Base-by-base conservation (phyloP, 2,113 vertebrate genomes). In the Columba janthina region DNA sequence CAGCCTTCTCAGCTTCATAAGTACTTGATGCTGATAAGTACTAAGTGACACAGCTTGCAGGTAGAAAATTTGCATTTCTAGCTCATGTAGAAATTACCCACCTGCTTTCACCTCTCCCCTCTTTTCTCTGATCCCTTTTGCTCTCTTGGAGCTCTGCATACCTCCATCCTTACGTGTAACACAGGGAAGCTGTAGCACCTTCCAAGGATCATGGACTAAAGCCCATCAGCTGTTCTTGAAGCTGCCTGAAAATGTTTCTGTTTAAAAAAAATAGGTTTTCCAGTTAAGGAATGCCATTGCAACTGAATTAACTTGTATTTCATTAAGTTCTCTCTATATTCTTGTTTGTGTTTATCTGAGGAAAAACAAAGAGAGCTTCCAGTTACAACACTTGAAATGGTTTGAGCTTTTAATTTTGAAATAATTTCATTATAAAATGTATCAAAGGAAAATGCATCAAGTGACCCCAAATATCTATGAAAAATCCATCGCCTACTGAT, bases 401-500 rank as follows among this genome's bases (percentile, higher is more conserved):
- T 70, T n/a, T 25, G 58, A 32, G 7, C 31, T 93, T 73, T 66
- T 29, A 4, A 48, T 80, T 95, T 83, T 32, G 17, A 51, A 90
- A 66, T 29, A 80, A 73, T 10, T 64, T 34, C 0, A 0, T 65
- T 58, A 75, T 16, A 5, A 85, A 67, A 80, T n/a, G 13, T 75
- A 94, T 77, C 61, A 57, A 74, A 94, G n/a, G 62, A 84, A 95
- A 95, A 92, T 22, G 28, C 29, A 82, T 36, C 32, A 44, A 56
- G 19, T 92, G 80, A 87, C 66, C 38, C 61, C 86, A 87, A 89
- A 91, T 94, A 88, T 81, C 88, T 93, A 56, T 81, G 86, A 94
- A 91, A 92, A 95, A 93, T 72, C 89, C 44, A 61, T 85, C 0
- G 6, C 74, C 66, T 92, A 79, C 73, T 72, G 77, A 87, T 92